Percentiles rank a stretch among this genome's conserved stretches.
Conservation (phyloP, 1,140 invertebrate genomes). For the Mamestra configurata region DNA sequence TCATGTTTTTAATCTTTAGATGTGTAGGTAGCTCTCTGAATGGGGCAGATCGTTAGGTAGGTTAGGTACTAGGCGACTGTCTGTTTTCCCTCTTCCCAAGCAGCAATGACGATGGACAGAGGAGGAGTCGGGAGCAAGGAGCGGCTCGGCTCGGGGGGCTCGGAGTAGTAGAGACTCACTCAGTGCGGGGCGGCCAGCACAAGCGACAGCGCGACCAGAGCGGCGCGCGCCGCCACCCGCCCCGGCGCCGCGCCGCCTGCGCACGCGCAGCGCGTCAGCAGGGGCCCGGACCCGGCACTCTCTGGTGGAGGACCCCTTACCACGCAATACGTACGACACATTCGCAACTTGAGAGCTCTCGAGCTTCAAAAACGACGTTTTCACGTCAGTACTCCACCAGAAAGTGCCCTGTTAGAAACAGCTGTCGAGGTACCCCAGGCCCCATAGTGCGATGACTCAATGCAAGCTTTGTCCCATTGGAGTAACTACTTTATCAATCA, state of each 20-base stretch:
- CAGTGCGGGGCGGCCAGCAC: slow-evolving; percentile 85
- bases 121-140: slow-evolving; percentile 44
- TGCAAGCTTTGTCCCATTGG: slow-evolving; percentile 86
- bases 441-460: slow-evolving; percentile 88
- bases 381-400: slow-evolving; percentile 52
- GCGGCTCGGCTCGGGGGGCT: slow-evolving; percentile 52
- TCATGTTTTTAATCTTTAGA: too few species aligned
- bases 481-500: slow-evolving; percentile 56
- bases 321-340: neutral
- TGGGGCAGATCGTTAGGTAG: too few species aligned
- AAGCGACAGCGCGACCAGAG: slow-evolving; percentile 79
- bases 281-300: slow-evolving; percentile 47
- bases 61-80: neutral
- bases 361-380: neutral
- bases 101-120: slow-evolving; percentile 52
- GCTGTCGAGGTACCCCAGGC: slow-evolving; percentile 72
- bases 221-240: slow-evolving; percentile 68
- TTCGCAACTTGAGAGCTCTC: neutral
- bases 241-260: slow-evolving; percentile 81
- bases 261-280: slow-evolving; percentile 90
- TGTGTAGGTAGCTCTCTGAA: too few species aligned
- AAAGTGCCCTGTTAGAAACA: slow-evolving; percentile 60
- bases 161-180: slow-evolving; percentile 75
- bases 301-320: slow-evolving; percentile 35
- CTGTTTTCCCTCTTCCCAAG: slow-evolving; percentile 8